Base-by-base conservation (phyloP, 2,797 vertebrate species). In the Chiroxiphia lanceolata region DNA sequence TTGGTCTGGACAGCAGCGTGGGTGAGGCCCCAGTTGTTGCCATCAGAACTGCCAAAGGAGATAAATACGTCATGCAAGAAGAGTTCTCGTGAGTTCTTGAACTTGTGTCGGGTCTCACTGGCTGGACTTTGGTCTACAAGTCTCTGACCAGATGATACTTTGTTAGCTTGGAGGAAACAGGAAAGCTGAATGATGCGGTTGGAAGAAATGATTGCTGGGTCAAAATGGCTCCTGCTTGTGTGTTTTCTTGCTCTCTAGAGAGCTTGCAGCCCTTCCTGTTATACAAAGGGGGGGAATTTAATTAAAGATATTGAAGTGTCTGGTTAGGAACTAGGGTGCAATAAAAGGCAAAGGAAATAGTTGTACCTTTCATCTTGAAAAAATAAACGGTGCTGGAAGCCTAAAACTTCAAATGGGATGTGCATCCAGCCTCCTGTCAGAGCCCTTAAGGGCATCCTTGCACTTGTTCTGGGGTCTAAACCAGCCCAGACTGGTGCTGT, bases 1-100 rank as follows among this genome's bases (percentile, higher is more conserved):
- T 99, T 51, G 99, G 99, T 61, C 94, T 99, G 88, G 99, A 99
- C 54, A 91, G 94, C 90, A 98, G 97, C 45, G 51, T 98, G 40
- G 98, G 98, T 34, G 99, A 99, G 26, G 64, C 99, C 53, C 99
- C 99, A 0, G 95, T 99, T 44, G 99, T 99, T 67, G 98, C 98
- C 89, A 98, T 99, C 97, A 98, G 98, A 95, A 99, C 99, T 2
- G 94, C 98, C 81, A 99, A 99, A 90, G 99, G 99, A 93, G 99
- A 99, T 85, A 99, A 99, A 98, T 99, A 98, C 3, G 98, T 98
- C 96, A 99, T 99, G 99, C 98, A 97, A 7, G 99, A 99, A 79
- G 99, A 99, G 89, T 99, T 99, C 98, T 98, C 99, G 99, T 99
- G 97, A 98, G 98, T 98, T 94, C 60, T 19, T 91, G 44, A 68